Evolutionary conservation across 2,113 vertebrate genomes (phyloP).

Genomic region (Solea solea): DNA sequence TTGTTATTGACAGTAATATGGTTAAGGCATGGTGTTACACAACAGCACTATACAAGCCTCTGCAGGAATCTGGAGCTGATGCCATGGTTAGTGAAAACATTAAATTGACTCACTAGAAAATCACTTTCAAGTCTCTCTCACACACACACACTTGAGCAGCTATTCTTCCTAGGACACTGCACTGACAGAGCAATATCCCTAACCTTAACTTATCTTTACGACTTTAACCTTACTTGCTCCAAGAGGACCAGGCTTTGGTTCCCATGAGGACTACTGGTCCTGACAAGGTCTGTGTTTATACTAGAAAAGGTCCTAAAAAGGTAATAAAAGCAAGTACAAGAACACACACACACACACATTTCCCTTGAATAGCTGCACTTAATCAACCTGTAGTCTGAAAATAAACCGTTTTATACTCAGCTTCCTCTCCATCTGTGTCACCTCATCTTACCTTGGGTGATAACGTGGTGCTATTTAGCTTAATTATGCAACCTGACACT

Average conservation of each 20-base stretch:
- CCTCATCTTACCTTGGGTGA: slow-evolving; percentile 7
- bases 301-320: not conserved
- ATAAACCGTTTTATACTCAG: slow-evolving; percentile 1
- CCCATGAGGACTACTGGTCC: not conserved
- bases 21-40: not conserved
- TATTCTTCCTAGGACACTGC: no score
- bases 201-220: not conserved
- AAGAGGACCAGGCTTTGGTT: not conserved
- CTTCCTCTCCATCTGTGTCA: slow-evolving; percentile 12
- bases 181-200: no score
- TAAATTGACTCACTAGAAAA: slow-evolving; percentile 1
- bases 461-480: not conserved
- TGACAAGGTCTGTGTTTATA: not conserved
- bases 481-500: no score
- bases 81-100: not conserved
- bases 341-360: not conserved
- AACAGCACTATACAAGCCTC: not conserved
- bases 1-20: not conserved
- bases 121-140: not conserved
- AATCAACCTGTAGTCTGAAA: slow-evolving; percentile 14
- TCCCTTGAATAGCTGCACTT: not conserved
- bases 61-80: slow-evolving; percentile 12
- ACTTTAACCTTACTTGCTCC: not conserved
- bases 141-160: not conserved
- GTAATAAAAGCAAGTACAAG: not conserved